Evolutionary conservation across 2,797 vertebrate species (phyloP), one percentile per base, ranked within the genome.

Genomic region (Aplochiton taeniatus): DNA sequence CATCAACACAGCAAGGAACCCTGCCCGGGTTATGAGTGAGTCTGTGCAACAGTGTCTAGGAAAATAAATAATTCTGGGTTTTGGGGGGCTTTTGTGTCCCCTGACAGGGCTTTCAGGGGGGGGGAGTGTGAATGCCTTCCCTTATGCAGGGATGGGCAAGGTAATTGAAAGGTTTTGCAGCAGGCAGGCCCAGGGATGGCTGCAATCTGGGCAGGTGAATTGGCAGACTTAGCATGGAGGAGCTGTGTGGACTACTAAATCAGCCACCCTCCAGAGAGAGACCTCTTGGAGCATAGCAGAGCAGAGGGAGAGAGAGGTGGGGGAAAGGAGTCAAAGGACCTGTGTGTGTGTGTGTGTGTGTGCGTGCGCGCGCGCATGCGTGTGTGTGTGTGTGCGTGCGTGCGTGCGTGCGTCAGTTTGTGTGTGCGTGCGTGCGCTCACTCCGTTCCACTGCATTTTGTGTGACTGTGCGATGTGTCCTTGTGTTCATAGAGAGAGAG

Each of bases 201-300:
- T 71, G 76, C 80, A 83, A 83, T 86, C 72, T 79, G 75, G 79
- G 82, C 83, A 83, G 85, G 81, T 86, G 85, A 89, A 87, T 86
- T 83, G 84, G 78, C 87, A 88, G 84, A 82, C 84, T 82, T 83
- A 74, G 72, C 65, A 70, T 53, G 61, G 74, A 52, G 64, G 70
- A 72, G 78, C 79, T 85, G 84, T 80, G 77, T 83, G 75, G 86
- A 87, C 85, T 89, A 78, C 84, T 86, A 87, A 90, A 85, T 84
- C 80, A 85, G 84, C 76, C 84, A 80, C 83, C 86, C 83, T 85
- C 83, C 83, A 71, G 70, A 78, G 72, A 81, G 81, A 73, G 70
- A 76, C 71, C 70, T 0, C 43, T 49, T 20, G 31, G 46, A 46
- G 60, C 50, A 11, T 75, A 66, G 75, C 51, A 54, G 78, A 16